A percentile compares a stretch with the other conserved stretches of the same genome.
These are phyloP conservation scores for Bombylius major DNA, from an alignment of 2,888 invertebrate species.

Conservation along the genomic window DNA sequence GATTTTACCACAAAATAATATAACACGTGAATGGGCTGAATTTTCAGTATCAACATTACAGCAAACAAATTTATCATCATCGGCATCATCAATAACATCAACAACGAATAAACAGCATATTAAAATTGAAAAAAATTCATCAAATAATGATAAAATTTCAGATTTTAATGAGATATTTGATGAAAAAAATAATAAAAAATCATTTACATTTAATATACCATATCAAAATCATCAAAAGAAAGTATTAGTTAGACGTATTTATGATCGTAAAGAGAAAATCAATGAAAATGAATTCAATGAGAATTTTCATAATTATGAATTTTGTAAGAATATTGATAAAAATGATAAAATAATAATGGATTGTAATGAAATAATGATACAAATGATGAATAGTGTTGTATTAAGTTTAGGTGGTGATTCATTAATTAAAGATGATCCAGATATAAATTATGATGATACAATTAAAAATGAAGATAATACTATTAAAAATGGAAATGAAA, in stretches of 20 bases:
- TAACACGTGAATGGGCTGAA: constrained; percentile 35
- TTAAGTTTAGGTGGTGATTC: constrained; percentile 45
- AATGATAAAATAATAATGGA: constrained; percentile 21
- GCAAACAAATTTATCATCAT: background rate
- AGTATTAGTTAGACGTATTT: constrained; percentile 40
- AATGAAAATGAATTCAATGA: background rate
- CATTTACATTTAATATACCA: constrained; percentile 43
- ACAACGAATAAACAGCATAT: background rate
- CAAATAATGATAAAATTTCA: background rate
- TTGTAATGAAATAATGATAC: constrained; percentile 37
- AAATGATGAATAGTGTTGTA: constrained; percentile 48
- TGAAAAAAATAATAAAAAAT: constrained; percentile 24
- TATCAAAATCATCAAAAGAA: constrained; percentile 46
- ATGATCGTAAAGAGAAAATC: constrained; percentile 3
- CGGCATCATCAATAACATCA: too few relatives aligned
- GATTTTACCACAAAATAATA: constrained; percentile 30
- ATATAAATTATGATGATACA: constrained; percentile 18
- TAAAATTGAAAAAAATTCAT: background rate
- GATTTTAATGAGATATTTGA: background rate
- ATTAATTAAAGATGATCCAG: constrained; percentile 36
- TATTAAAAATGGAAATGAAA: background rate
- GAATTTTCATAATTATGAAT: constrained; percentile 17
- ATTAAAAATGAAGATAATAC: constrained; percentile 14
- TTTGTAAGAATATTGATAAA: constrained; percentile 17
- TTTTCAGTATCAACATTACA: constrained; percentile 32